A percentile compares a stretch with the other conserved stretches of the same genome.
Evolutionary conservation across 2,113 vertebrate species (phyloP).

Genomic region (Octodon degus): DNA sequence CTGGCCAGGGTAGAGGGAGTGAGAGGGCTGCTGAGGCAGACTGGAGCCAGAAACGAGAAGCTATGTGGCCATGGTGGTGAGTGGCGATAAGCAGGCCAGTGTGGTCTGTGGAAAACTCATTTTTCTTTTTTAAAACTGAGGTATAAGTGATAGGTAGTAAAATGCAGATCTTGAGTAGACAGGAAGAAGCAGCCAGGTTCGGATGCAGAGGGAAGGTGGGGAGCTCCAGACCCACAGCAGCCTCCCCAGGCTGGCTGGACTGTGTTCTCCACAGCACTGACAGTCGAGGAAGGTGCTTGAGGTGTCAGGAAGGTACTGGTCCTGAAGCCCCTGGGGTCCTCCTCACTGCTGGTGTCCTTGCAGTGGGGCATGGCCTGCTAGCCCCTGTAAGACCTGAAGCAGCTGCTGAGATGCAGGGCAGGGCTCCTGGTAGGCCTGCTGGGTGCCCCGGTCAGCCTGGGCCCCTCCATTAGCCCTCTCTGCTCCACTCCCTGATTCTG

Average conservation of each 20-base stretch:
- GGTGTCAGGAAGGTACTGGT: not conserved
- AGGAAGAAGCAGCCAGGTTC: not conserved
- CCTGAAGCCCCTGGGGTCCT: not conserved
- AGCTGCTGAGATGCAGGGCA: not conserved
- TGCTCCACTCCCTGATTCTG: not conserved
- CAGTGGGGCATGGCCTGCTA: fast-evolving
- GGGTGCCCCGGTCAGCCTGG: not conserved
- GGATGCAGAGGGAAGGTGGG: not conserved
- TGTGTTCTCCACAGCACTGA: not conserved
- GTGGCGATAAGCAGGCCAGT: not conserved
- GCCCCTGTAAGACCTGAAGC: fast-evolving
- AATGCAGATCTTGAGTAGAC: not conserved
- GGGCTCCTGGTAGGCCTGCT: not conserved
- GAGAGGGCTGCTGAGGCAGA: too few species aligned
- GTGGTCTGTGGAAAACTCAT: too few species aligned
- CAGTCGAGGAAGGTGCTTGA: not conserved
- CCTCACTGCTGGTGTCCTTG: not conserved
- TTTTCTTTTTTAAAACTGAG: not conserved
- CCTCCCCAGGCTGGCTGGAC: fast-evolving
- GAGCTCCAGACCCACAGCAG: fast-evolving
- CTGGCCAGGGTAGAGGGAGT: not conserved
- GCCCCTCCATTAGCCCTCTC: too few species aligned
- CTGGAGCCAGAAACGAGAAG: not conserved
- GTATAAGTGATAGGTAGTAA: not conserved
- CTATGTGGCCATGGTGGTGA: too few species aligned